These are phyloP conservation scores for Neogobius melanostomus DNA, from an alignment of 2,113 vertebrate genomes.

Conservation along the genomic window DNA sequence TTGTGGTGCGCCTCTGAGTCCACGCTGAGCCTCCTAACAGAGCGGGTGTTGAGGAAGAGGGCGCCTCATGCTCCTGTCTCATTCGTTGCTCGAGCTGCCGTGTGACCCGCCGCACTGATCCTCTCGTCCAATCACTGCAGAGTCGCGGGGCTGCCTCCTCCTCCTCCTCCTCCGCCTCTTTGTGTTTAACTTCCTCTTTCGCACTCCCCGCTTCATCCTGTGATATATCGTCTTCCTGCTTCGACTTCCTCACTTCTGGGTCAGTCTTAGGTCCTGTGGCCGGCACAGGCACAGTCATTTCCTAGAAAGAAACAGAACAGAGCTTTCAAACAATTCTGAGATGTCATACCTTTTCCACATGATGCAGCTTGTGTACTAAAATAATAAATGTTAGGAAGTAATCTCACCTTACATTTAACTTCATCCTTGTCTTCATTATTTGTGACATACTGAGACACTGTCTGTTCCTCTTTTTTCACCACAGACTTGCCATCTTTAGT, in stretches of 20 bases:
- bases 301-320: slow-evolving; percentile 46
- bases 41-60: slow-evolving; percentile 43
- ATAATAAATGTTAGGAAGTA: background rate
- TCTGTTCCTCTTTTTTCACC: slow-evolving; percentile 54
- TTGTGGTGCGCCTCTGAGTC: slow-evolving; percentile 34
- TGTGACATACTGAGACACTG: slow-evolving; percentile 39
- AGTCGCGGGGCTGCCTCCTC: slow-evolving; percentile 29
- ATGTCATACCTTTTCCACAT: background rate
- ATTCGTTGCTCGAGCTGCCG: slow-evolving; percentile 90
- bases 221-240: slow-evolving; percentile 55
- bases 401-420: slow-evolving; percentile 63
- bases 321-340: background rate
- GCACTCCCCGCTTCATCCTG: slow-evolving; percentile 37
- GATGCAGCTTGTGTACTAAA: background rate
- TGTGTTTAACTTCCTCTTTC: slow-evolving; percentile 54
- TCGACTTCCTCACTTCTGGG: slow-evolving; percentile 31
- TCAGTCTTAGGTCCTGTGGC: slow-evolving; percentile 85
- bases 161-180: slow-evolving; percentile 55
- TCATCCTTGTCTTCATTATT: slow-evolving; percentile 45
- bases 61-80: slow-evolving; percentile 80
- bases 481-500: slow-evolving; percentile 83
- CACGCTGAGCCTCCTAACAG: slow-evolving; percentile 45
- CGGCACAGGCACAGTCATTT: slow-evolving; percentile 86
- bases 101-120: slow-evolving; percentile 88
- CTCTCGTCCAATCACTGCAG: slow-evolving; percentile 71